Base-by-base conservation (phyloP, 2,888 invertebrate species). In the Protula sp. region DNA sequence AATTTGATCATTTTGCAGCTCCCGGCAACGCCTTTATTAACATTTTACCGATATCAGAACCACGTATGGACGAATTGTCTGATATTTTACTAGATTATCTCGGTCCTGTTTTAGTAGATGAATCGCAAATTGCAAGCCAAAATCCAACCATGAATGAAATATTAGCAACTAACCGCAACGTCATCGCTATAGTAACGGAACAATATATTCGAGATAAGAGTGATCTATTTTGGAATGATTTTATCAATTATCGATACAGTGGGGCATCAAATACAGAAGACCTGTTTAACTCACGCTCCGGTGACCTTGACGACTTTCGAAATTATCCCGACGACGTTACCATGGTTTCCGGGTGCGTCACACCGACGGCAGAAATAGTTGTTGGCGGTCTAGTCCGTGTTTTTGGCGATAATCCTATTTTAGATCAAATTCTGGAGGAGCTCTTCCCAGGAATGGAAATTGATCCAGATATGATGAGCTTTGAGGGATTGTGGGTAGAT, bases 331-430 rank as follows among this genome's bases (percentile, higher is more conserved):
- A 54, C 24, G 4, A 31, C 3, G 24, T 54, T 4, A 54, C 54
- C 38, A 3, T 5, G 24, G 14, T 54, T 5, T 47, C 27, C 19
- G 47, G 24, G 5, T 9, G 14, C 26, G 24, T 19, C 3, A 55
- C 56, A 5, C 47, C 56, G 27, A 24, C 22, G 22, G 56, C 45
- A 29, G 22, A 9, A 3, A 45, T 29, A 2, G 47, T 55, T 27
- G 29, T 24, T 22, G 56, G 14, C 14, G 56, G 14, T 3, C 9
- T 55, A n/a, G 4, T 47, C 47, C 4, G 47, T n/a, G 27, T 45
- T 14, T 55, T 27, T 28, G 56, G 56, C 5, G 56, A 55, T 55
- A 28, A 47, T 22, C 56, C 56, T 5, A 47, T 47, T 27, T 28
- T 55, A 27, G 26, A 19, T 5, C 9, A 9, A 5, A 55, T 55